A percentile compares a stretch with the other conserved stretches of the same genome.
These are phyloP conservation scores for Malurus leucopterus DNA, from an alignment of 2,797 vertebrate genomes.

Conservation along the genomic window DNA sequence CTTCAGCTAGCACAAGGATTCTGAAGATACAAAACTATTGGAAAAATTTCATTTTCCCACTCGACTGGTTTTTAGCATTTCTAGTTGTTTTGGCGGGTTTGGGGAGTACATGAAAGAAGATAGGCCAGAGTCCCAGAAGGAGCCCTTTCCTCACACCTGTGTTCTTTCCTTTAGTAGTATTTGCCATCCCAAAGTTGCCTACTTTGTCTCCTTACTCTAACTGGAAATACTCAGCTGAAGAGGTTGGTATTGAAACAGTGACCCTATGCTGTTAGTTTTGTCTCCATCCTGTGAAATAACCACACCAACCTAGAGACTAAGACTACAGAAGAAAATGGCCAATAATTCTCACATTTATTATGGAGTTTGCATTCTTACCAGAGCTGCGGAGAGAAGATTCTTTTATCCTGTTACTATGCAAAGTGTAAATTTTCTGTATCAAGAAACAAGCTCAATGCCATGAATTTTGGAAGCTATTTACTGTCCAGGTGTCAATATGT, in stretches of 20 bases:
- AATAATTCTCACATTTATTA: not conserved
- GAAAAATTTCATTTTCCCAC: not conserved
- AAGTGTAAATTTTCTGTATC: not conserved
- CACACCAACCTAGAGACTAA: not conserved
- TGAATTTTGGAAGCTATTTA: not conserved
- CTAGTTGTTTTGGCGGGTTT: not conserved
- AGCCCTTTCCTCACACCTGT: not conserved
- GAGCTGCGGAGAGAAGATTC: not conserved
- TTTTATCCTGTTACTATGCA: accelerated
- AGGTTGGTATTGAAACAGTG: not conserved
- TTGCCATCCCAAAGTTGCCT: not conserved
- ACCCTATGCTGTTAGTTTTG: not conserved
- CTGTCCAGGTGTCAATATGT: not conserved
- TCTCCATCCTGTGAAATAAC: not conserved
- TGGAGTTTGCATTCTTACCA: not conserved
- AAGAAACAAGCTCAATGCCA: not conserved
- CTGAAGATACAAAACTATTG: not conserved
- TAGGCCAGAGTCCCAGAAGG: not conserved
- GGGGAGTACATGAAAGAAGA: not conserved
- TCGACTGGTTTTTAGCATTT: not conserved
- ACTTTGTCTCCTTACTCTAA: not conserved
- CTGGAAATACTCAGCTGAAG: not conserved
- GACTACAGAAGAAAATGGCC: not conserved
- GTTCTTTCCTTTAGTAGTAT: not conserved
- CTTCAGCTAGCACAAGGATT: not conserved